These are phyloP conservation scores for Melolontha melolontha DNA, from an alignment of 2,888 invertebrate genomes.

Conservation along the genomic window DNA sequence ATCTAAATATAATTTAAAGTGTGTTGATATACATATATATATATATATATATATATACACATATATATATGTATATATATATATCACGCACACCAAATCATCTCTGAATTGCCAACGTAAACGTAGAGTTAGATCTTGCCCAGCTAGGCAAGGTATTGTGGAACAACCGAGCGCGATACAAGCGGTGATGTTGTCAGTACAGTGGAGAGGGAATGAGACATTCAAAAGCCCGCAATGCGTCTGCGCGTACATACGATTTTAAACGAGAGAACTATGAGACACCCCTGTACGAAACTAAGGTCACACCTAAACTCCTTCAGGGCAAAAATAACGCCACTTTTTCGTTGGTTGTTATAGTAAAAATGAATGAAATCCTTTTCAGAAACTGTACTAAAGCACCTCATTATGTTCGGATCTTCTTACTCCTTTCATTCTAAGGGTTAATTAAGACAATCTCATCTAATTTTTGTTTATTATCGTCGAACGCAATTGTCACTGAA, in stretches of 20 bases:
- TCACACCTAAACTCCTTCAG: constrained; percentile 46
- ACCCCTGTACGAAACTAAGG: constrained; percentile 46
- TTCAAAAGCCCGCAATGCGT: constrained; percentile 39
- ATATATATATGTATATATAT: constrained; percentile 5
- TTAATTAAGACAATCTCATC: no score
- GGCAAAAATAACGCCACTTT: constrained; percentile 23
- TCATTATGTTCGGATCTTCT: no score
- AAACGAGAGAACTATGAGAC: constrained; percentile 45
- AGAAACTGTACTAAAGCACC: no score
- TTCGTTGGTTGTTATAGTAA: no score
- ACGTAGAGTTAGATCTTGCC: constrained; percentile 11
- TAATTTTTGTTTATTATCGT: no score
- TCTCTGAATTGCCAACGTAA: constrained; percentile 16
- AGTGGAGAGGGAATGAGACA: constrained; percentile 45
- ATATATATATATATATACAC: no score
- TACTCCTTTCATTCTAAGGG: no score
- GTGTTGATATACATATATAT: constrained; percentile 37
- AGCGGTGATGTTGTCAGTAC: constrained; percentile 24
- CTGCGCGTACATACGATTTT: constrained; percentile 45
- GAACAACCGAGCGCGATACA: neutral
- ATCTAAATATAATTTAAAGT: constrained; percentile 49
- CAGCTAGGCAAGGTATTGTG: constrained; percentile 38
- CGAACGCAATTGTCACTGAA: no score
- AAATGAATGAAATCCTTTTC: no score
- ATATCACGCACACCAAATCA: neutral